A percentile compares a stretch with the other conserved stretches of the same genome.
Conservation (phyloP, 2,888 invertebrate species). For the Dexiosoma caninum region DNA sequence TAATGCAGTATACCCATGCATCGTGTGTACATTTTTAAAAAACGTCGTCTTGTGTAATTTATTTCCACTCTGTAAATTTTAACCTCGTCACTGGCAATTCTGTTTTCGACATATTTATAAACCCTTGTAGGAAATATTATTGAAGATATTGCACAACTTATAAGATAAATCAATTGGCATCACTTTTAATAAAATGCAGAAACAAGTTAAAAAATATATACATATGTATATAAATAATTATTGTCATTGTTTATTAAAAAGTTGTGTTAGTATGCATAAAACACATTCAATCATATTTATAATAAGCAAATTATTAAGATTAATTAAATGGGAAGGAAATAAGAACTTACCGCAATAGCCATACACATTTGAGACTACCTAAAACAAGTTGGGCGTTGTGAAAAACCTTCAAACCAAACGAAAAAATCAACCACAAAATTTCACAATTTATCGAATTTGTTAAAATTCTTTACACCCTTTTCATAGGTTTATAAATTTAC, state of each 20-base stretch:
- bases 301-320: background rate
- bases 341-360: constrained; percentile 87
- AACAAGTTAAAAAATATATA: background rate
- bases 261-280: constrained; percentile 10
- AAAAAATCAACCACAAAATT: constrained; percentile 26
- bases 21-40: too few relatives aligned
- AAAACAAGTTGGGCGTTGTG: constrained; percentile 66
- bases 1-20: too few relatives aligned
- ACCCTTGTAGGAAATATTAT: background rate
- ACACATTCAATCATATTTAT: background rate
- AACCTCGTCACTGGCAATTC: too few relatives aligned
- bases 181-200: constrained; percentile 2
- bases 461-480: background rate
- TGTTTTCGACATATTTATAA: too few relatives aligned
- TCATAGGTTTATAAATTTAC: background rate
- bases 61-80: too few relatives aligned
- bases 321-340: background rate
- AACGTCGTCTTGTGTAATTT: too few relatives aligned
- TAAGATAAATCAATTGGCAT: background rate
- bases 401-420: constrained; percentile 45
- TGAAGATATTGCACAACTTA: background rate
- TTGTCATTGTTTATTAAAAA: constrained; percentile 25
- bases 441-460: constrained; percentile 37
- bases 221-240: background rate
- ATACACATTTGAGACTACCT: constrained; percentile 84